Conservation (phyloP, 2,113 vertebrate genomes). For the Lipophrys pholis region DNA sequence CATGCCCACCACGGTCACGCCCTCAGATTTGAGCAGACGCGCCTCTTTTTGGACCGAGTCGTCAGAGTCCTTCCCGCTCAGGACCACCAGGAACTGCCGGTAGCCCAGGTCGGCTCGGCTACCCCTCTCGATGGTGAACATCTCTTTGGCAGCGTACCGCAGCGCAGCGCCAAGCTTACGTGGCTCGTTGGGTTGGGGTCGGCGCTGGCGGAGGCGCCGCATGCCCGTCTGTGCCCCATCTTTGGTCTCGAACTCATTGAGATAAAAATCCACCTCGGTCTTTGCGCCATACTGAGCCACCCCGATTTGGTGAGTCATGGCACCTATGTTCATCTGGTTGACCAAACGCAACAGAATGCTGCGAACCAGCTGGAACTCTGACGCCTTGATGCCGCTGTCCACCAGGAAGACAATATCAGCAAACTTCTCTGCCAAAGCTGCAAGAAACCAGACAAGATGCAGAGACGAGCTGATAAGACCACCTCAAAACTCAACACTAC, state of each 20-base stretch:
- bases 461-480: background rate
- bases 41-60: conserved; percentile 68
- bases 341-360: conserved; percentile 62
- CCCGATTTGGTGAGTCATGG: conserved; percentile 78
- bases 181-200: conserved; percentile 40
- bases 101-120: conserved; percentile 76
- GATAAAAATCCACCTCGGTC: conserved; percentile 79
- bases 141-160: conserved; percentile 60
- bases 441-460: conserved; percentile 24
- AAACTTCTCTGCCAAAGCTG: conserved; percentile 78
- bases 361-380: conserved; percentile 69
- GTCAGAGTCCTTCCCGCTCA: conserved; percentile 80
- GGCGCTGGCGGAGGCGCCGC: conserved; percentile 39
- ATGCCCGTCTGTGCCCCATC: conserved; percentile 59
- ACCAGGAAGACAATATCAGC: conserved; percentile 88
- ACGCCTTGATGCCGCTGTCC: conserved; percentile 72
- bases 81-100: conserved; percentile 81
- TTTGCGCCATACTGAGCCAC: conserved; percentile 82
- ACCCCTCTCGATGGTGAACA: conserved; percentile 78
- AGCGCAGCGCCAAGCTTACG: conserved; percentile 76
- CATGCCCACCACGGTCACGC: conserved; percentile 78
- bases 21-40: conserved; percentile 72
- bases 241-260: conserved; percentile 77
- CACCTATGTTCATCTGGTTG: conserved; percentile 77
- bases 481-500: too few species aligned